phyloP scores from a whole-genome alignment of 2,797 vertebrate species.

The Myotis myotis region DNA sequence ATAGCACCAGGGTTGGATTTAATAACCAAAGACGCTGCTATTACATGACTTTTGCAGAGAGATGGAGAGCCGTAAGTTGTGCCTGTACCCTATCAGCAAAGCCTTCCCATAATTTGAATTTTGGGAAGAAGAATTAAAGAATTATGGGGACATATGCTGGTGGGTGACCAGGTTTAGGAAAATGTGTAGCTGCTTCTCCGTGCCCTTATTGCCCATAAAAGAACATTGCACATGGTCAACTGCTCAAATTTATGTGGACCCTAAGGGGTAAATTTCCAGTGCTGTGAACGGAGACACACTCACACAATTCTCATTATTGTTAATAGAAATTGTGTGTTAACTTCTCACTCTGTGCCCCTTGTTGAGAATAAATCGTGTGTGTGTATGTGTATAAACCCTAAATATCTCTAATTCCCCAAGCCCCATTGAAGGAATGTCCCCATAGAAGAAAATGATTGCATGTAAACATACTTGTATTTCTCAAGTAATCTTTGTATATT shows the following conservation, averaged over 20 bases:
- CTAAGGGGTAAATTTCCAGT: conserved; percentile 82
- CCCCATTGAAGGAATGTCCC: neutral
- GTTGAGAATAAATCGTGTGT: conserved; percentile 63
- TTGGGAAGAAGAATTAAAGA: conserved; percentile 79
- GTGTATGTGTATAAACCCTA: neutral
- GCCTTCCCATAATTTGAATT: conserved; percentile 50
- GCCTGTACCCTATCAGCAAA: conserved; percentile 26
- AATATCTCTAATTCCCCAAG: neutral
- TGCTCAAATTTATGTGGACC: conserved; percentile 83
- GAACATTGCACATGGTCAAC: conserved; percentile 83
- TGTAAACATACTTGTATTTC: neutral
- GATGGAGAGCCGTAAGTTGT: neutral
- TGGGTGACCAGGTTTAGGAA: conserved; percentile 76
- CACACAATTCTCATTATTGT: conserved; percentile 74
- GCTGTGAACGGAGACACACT: conserved; percentile 76
- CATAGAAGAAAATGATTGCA: neutral
- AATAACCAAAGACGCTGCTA: conserved; percentile 71
- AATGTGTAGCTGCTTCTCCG: conserved; percentile 76
- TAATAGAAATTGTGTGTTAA: conserved; percentile 78
- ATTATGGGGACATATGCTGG: conserved; percentile 72
- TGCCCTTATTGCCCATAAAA: conserved; percentile 82
- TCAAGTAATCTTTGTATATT: neutral
- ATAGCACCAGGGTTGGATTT: conserved; percentile 65
- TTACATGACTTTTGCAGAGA: neutral
- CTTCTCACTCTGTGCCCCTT: conserved; percentile 54